Evolutionary conservation across 92 coral and sea anemone species (phyloP), one percentile per base, ranked within the genome.

Genomic region (Hydrozoanthus gracilis): DNA sequence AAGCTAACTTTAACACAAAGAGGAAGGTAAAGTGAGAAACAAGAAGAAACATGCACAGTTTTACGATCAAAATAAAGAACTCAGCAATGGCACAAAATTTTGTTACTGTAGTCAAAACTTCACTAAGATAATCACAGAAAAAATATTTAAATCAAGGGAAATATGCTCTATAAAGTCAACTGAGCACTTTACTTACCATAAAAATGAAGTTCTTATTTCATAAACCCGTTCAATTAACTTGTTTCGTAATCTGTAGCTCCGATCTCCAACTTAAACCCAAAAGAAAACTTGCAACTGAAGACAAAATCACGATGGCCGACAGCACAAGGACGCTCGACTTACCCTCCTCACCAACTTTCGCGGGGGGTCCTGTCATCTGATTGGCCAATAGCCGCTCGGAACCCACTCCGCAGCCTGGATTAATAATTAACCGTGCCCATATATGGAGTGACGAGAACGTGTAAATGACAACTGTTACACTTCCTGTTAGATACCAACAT

Each of bases 281-380:
- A 92, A 76, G 94, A 95, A 95, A 95, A 93, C 98, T 91, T 86
- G 90, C 88, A 93, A 91, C 90, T 87, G 78, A 92, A 87, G 91
- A 73, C 78, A 88, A 78, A 86, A 88, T 91, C 77, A 86, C 93
- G 98, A 93, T 93, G 96, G 98, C 94, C 96, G 94, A 95, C 98
- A 92, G 90, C 93, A 84, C 96, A 95, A 89, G 95, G 99, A 96
- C 99, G 99, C 99, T 96, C 98, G 98, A 96, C 95, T 95, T 96
- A 92, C 98, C 99, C 99, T 96, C 99, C 99, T 95, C 98, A 91
- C 92, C 94, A 89, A 72, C 93, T 95, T 82, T 92, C 87, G 87
- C 82, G 91, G 98, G 98, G 99, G 99, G 99, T 95, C 98, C 88
- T 87, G 64, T 76, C 90, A 79, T 84, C 90, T 95, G 95, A 96